Evolutionary conservation across 2,797 vertebrate genomes (phyloP).

Genomic region (Harpagifer antarcticus): DNA sequence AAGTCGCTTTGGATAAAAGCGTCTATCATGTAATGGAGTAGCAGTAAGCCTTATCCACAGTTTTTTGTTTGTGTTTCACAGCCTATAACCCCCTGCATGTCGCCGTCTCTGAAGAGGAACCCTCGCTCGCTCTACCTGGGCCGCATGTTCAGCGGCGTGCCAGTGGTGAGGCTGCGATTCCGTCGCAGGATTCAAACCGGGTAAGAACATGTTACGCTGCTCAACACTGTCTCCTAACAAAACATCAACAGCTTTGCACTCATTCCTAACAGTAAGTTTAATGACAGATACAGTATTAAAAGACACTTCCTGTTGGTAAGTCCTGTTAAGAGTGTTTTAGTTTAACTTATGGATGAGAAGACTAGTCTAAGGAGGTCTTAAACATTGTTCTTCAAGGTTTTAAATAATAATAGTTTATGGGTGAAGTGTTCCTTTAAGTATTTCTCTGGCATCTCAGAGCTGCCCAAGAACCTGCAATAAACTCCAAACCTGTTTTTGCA

Average conservation of each 20-base stretch:
- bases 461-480: no score
- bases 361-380: not conserved
- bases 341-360: constrained; percentile 3
- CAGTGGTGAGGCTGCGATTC: constrained; percentile 93
- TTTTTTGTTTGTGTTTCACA: constrained; percentile 63
- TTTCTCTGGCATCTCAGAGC: not conserved
- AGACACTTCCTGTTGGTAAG: not conserved
- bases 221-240: not conserved
- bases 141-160: constrained; percentile 94
- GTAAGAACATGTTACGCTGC: constrained; percentile 77
- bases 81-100: constrained; percentile 89
- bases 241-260: no score
- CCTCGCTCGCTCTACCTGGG: constrained; percentile 93
- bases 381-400: no score
- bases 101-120: constrained; percentile 89
- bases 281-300: not conserved
- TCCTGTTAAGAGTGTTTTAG: not conserved
- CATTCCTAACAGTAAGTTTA: not conserved
- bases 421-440: no score
- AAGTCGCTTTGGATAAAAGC: no score
- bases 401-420: no score
- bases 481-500: not conserved
- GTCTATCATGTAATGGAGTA: not conserved
- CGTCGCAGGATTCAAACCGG: constrained; percentile 91
- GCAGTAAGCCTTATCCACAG: not conserved